Base-by-base conservation (phyloP, 2,888 invertebrate species). In the Calameuta idolon region DNA sequence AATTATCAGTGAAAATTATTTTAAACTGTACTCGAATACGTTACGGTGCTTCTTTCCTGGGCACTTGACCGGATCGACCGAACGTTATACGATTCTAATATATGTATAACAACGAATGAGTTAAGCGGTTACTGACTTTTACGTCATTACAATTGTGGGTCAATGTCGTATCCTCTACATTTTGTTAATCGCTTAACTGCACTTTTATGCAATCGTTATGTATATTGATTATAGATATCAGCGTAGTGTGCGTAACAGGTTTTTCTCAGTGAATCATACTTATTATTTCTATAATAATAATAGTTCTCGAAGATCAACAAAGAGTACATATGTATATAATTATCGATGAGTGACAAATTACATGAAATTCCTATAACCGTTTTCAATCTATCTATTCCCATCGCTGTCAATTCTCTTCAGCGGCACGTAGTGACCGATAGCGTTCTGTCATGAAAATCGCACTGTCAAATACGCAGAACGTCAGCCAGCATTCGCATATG, bases 81-180 rank as follows among this genome's bases (percentile, higher is more conserved):
- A 55, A 55, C 55, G 55, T 85, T 85, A 81, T 83, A 83, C 83
- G 85, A 85, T 86, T 84, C 88, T 82, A 83, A 84, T 83, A 84
- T 83, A 82, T 82, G 85, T 86, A 85, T 87, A 89, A 85, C 82
- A 86, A 82, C 80, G 88, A 89, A 89, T 89, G 87, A 87, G 85
- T 89, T 89, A 89, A 87, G 85, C 88, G 89, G 89, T 89, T 89
- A 88, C 87, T 89, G 89, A 88, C 90, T 89, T 87, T 86, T 87
- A 81, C 83, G 83, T 80, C 83, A 81, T 79, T 82, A 81, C 81
- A 85, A 88, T 88, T 89, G 85, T 88, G 80, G 88, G 87, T 89
- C 89, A 90, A 87, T 89, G 87, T 84, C 86, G 85, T 33, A 55
- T 55, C 55, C 23, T 55, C 9, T 55, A 2, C 9, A 55, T 55